phyloP scores from a whole-genome alignment of 2,113 vertebrate genomes.

The Sciurus niger region DNA sequence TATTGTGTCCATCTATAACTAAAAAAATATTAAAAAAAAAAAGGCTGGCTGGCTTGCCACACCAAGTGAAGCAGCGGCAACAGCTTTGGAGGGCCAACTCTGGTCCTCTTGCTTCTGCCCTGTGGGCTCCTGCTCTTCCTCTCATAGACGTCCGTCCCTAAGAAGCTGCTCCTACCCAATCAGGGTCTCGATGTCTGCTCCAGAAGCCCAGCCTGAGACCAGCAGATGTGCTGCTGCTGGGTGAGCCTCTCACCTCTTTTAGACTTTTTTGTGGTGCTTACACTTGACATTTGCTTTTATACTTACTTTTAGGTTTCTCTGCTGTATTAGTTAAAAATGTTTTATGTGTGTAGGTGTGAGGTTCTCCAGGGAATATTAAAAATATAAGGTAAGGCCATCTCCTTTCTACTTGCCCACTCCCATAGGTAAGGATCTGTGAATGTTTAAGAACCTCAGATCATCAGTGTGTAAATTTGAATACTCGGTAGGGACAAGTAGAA shows the following conservation, averaged over 20 bases:
- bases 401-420: not conserved
- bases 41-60: too few species aligned
- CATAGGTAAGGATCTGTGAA: not conserved
- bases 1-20: too few species aligned
- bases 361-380: not conserved
- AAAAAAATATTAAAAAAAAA: too few species aligned
- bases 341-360: not conserved
- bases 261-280: not conserved
- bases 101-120: not conserved
- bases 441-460: not conserved
- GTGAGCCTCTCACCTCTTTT: not conserved
- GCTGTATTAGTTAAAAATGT: not conserved
- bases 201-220: not conserved
- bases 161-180: not conserved
- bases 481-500: not conserved
- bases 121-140: not conserved
- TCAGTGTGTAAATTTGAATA: not conserved
- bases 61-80: too few species aligned
- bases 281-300: not conserved
- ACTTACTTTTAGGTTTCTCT: slow-evolving; percentile 34
- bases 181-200: not conserved
- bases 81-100: too few species aligned
- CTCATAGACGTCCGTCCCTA: not conserved
- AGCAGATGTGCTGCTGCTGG: not conserved
- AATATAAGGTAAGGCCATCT: not conserved